A percentile compares a stretch with the other conserved stretches of the same genome.
phyloP scores from a whole-genome alignment of 2,797 vertebrate genomes.

The Premnoplex brunnescens region DNA sequence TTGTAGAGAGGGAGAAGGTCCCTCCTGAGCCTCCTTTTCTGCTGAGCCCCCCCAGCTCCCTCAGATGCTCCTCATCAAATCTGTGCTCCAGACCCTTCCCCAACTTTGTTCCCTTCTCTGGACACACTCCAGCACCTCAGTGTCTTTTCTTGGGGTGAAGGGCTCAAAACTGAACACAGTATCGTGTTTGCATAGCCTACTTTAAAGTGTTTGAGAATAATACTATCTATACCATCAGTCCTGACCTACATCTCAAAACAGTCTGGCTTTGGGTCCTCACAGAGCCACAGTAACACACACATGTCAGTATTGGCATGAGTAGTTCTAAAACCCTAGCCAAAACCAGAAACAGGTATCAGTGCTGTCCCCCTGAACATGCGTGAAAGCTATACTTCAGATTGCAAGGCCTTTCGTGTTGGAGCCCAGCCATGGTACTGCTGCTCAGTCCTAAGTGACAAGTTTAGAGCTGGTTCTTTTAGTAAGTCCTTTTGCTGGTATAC shows the following conservation, averaged over 20 bases:
- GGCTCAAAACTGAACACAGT: not conserved
- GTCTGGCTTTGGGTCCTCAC: not conserved
- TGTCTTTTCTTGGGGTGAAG: not conserved
- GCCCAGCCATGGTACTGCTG: not conserved
- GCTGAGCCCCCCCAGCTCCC: not conserved
- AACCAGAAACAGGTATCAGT: not conserved
- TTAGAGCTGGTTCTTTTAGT: not conserved
- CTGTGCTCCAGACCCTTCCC: not conserved
- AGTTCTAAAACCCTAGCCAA: not conserved
- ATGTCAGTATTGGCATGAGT: fast-evolving
- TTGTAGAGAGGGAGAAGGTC: not conserved
- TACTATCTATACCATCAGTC: not conserved
- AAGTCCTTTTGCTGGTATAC: not conserved
- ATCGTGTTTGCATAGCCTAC: not conserved
- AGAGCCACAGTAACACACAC: not conserved
- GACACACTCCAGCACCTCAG: not conserved
- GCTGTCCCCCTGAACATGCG: not conserved
- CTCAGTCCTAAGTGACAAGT: not conserved
- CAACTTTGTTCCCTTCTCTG: not conserved
- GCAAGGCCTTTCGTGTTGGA: not conserved
- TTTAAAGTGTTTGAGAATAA: not conserved
- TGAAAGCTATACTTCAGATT: not conserved
- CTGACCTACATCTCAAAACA: not conserved
- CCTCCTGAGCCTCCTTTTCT: not conserved
- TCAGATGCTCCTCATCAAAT: not conserved